Evolutionary conservation across 2,888 invertebrate species (phyloP), one percentile per base, ranked within the genome.

Genomic region (Andrena flavipes): DNA sequence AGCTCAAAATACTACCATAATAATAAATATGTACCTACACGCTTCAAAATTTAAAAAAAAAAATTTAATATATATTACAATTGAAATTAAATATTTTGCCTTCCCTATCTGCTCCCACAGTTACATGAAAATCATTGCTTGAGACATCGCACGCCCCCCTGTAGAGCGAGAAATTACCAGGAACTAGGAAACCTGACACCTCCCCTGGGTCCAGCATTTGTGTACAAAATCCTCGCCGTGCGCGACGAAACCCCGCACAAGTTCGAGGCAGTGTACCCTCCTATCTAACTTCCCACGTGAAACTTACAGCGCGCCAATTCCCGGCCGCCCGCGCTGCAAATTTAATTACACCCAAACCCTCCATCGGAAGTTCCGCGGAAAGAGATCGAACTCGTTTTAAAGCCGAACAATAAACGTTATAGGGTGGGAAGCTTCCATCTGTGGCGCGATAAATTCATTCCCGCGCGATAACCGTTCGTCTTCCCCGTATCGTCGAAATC

Each of bases 391-490:
- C 20, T 16, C 20, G 7, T 42, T 42, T 16, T 3, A 16, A 20
- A n/a, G 20, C 8, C 8, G 20, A 10, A 48, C 54, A 30, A 33
- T 67, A 56, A 42, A n/a, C 20, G 16, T 42, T 8, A 29, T n/a
- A 35, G 16, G 16, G 35, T n/a, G 33, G 30, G 10, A 8, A 59
- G 3, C 59, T 33, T 33, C 10, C 30, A 63, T 64, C 30, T 33
- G 33, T 1, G 7, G 8, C 2, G n/a, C 68, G 13, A 51, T 33
- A 48, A 68, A 68, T 62, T 69, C 51, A 62, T 69, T 54, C 16
- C 2, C 23, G 5, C 42, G 42, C 51, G 62, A 70, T 76, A 63
- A 76, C 51, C 51, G 26, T 70, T 56, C 29, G 30, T 63, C 70
- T 16, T 0, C 10, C 5, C 1, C n/a, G 23, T 65, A 67, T 74